These are phyloP conservation scores for Cinclus mexicanus DNA, from an alignment of 2,113 vertebrate genomes.

Conservation along the genomic window DNA sequence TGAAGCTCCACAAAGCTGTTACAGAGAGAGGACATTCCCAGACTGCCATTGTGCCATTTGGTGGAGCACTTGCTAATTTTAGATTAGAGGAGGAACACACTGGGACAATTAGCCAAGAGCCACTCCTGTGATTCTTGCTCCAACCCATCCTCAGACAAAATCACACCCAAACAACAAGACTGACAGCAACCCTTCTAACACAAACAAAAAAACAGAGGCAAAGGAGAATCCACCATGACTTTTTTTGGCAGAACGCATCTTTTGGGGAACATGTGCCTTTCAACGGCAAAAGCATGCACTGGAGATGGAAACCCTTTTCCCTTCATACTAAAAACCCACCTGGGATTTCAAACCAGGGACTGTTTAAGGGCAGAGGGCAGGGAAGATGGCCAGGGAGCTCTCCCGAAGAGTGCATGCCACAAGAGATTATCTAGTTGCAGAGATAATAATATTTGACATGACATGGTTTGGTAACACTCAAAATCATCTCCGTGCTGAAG, in stretches of 20 bases:
- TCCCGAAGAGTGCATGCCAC: background rate
- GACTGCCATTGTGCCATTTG: slow-evolving; percentile 73
- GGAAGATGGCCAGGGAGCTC: background rate
- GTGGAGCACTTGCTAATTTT: slow-evolving; percentile 75
- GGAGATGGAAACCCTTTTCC: background rate
- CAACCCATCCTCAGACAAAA: slow-evolving; percentile 41
- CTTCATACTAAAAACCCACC: background rate
- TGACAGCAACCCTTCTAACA: background rate
- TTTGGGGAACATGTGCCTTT: background rate
- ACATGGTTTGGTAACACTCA: background rate
- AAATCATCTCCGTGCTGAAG: background rate
- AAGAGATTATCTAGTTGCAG: background rate
- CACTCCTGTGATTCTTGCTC: slow-evolving; percentile 39
- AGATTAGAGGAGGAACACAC: slow-evolving; percentile 56
- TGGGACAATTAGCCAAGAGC: slow-evolving; percentile 62
- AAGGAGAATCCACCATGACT: background rate
- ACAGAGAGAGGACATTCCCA: slow-evolving; percentile 78
- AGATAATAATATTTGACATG: background rate
- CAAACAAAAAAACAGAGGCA: background rate
- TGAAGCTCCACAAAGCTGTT: slow-evolving; percentile 75
- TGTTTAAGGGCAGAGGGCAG: background rate
- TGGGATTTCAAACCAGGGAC: background rate
- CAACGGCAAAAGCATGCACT: background rate
- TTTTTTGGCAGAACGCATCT: background rate
- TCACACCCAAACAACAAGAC: slow-evolving; percentile 29